Evolutionary conservation across 2,888 invertebrate genomes (phyloP).

Genomic region (Anarsia innoxiella): DNA sequence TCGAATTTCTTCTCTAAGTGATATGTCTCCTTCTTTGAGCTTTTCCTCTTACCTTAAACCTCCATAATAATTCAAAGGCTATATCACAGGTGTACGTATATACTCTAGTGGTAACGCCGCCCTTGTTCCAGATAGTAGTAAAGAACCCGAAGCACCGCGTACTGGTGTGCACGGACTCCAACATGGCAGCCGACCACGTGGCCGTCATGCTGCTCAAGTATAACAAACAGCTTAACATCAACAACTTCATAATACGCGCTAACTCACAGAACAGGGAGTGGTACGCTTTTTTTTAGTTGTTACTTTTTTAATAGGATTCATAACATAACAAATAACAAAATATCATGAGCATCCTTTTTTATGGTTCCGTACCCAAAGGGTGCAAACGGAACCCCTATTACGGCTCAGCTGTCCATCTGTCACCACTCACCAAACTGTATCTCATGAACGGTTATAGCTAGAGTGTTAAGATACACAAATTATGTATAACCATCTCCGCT

Average conservation of each 20-base stretch:
- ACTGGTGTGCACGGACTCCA: slow-evolving; percentile 40
- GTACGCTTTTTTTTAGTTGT: slow-evolving; percentile 25
- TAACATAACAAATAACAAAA: background rate
- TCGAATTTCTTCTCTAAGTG: too few species aligned
- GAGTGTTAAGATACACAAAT: background rate
- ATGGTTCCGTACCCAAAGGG: background rate
- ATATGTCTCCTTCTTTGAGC: too few species aligned
- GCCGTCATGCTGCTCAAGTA: slow-evolving; percentile 34
- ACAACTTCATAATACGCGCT: slow-evolving; percentile 42
- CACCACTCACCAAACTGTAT: too few species aligned
- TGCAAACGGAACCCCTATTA: background rate
- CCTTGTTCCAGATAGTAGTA: slow-evolving; percentile 33
- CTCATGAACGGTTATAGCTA: too few species aligned
- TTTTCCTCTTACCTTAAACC: too few species aligned
- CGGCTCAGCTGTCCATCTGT: background rate
- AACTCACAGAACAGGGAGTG: slow-evolving; percentile 47
- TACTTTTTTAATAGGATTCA: too few species aligned
- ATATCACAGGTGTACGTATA: too few species aligned
- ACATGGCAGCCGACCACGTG: slow-evolving; percentile 45
- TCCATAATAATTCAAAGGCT: too few species aligned
- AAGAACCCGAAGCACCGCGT: slow-evolving; percentile 28
- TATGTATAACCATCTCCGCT: background rate
- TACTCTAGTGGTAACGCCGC: too few species aligned
- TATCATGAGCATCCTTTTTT: background rate
- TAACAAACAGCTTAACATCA: slow-evolving; percentile 37